phyloP scores from a whole-genome alignment of 2,113 vertebrate genomes.

The Harpagus bidentatus region DNA sequence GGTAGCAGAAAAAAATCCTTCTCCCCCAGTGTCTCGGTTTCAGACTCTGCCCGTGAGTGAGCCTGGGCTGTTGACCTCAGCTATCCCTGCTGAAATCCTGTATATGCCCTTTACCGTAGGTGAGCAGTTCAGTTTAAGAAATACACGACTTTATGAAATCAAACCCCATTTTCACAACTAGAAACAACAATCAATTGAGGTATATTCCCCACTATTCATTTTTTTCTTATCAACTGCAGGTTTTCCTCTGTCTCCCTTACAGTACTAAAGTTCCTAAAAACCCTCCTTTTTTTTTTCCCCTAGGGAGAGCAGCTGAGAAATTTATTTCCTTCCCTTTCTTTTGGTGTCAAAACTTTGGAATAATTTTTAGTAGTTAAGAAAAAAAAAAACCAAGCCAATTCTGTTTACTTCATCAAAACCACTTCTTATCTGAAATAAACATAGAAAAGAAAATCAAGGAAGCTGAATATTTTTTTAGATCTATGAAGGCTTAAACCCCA shows the following conservation, averaged over 20 bases:
- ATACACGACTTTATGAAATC: background rate
- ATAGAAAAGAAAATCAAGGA: background rate
- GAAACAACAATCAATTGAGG: background rate
- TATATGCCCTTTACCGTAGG: background rate
- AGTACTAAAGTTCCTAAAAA: background rate
- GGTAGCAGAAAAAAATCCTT: background rate
- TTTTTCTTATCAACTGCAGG: background rate
- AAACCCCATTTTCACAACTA: background rate
- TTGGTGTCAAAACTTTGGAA: background rate
- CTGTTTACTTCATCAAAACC: background rate
- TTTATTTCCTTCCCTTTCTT: background rate
- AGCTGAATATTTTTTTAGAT: background rate
- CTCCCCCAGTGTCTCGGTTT: background rate
- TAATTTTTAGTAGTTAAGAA: background rate
- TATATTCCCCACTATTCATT: background rate
- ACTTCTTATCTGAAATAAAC: background rate
- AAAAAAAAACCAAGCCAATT: background rate
- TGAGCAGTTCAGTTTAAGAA: background rate
- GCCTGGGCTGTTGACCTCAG: background rate
- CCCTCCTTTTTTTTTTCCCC: fast-evolving
- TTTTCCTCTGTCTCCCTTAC: background rate
- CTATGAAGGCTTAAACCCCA: background rate
- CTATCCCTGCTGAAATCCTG: background rate
- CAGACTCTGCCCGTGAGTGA: background rate
- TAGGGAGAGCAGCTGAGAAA: background rate